Conservation (phyloP, 2,888 invertebrate genomes). For the Cryptocephalus moraei region DNA sequence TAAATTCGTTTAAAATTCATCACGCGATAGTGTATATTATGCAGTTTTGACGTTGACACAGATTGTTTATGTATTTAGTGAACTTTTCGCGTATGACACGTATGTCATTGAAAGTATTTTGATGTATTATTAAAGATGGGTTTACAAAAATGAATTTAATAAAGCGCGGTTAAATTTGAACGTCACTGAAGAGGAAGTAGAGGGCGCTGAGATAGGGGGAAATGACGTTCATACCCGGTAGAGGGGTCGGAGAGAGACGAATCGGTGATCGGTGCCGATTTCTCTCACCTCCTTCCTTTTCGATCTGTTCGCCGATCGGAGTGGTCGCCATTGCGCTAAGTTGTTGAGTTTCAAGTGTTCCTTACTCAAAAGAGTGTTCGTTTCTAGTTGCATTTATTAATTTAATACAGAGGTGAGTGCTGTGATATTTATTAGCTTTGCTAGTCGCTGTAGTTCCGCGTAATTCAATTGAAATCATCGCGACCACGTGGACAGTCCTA, state of each 20-base stretch:
- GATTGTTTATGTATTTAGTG: too few relatives aligned
- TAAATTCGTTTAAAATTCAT: too few relatives aligned
- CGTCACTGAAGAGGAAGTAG: too few relatives aligned
- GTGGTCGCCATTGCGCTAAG: slow-evolving; percentile 33
- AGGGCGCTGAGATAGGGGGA: too few relatives aligned
- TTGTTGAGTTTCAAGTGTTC: slow-evolving; percentile 27
- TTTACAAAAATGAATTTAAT: too few relatives aligned
- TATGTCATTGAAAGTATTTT: too few relatives aligned
- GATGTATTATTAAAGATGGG: too few relatives aligned
- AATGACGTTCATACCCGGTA: slow-evolving; percentile 6
- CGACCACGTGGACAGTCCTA: slow-evolving; percentile 33
- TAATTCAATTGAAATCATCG: slow-evolving; percentile 10
- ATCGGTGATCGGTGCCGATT: slow-evolving; percentile 11
- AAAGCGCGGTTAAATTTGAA: too few relatives aligned
- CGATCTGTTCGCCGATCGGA: slow-evolving; percentile 34
- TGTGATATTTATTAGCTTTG: slow-evolving; percentile 6
- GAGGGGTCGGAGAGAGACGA: slow-evolving; percentile 17
- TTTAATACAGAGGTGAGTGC: slow-evolving; percentile 28
- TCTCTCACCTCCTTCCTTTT: slow-evolving; percentile 33
- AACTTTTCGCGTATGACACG: too few relatives aligned
- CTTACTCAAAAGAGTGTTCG: slow-evolving; percentile 26
- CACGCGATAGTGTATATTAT: too few relatives aligned
- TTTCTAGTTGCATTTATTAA: slow-evolving; percentile 29
- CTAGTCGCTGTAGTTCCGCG: slow-evolving; percentile 6
- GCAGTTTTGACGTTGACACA: too few relatives aligned